Conservation (phyloP, 2,113 vertebrate genomes). For the Terrapene triunguis region DNA sequence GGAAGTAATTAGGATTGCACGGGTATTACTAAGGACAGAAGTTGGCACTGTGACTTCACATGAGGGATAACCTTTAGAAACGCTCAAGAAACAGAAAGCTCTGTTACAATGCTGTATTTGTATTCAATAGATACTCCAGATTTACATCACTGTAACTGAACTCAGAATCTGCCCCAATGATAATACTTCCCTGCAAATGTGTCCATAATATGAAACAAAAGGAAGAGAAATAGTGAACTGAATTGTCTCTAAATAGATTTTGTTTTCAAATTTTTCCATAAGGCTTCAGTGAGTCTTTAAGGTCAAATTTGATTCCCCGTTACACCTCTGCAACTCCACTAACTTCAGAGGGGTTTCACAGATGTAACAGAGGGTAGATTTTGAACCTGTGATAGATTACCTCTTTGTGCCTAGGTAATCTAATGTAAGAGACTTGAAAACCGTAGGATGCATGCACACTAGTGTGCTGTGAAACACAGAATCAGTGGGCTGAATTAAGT, state of each 20-base stretch:
- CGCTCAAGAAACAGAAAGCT: not conserved
- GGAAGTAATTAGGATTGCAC: not conserved
- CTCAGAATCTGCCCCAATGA: not conserved
- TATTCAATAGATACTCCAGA: not conserved
- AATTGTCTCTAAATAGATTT: not conserved
- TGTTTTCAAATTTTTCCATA: fast-evolving
- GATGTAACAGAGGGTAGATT: not conserved
- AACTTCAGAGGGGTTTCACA: not conserved
- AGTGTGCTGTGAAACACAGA: fast-evolving
- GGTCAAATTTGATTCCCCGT: not conserved
- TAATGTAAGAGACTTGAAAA: fast-evolving
- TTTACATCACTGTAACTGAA: fast-evolving
- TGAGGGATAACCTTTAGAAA: not conserved
- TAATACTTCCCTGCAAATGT: fast-evolving
- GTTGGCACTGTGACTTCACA: fast-evolving
- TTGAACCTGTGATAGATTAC: fast-evolving
- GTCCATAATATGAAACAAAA: fast-evolving
- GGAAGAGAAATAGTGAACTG: fast-evolving
- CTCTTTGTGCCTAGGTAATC: not conserved
- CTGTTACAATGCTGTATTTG: fast-evolving
- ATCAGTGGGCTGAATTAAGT: not conserved
- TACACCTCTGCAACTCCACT: fast-evolving
- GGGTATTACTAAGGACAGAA: fast-evolving
- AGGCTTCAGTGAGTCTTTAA: not conserved
- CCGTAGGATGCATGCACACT: fast-evolving